Conservation (phyloP, 2,888 invertebrate genomes). For the Thumatha senex region DNA sequence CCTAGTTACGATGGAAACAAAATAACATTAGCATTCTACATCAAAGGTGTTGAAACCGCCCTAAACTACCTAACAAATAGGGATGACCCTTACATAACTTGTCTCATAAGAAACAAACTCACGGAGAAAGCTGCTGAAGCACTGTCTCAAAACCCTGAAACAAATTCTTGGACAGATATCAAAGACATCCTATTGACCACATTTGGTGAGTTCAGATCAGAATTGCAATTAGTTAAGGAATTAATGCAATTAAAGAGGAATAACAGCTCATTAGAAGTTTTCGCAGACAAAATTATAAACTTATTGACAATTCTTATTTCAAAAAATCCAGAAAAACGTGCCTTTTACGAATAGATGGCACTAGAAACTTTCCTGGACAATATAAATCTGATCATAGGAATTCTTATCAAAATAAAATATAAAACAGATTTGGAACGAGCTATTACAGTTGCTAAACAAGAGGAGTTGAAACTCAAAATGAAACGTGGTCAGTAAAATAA, state of each 20-base stretch:
- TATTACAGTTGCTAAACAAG: conserved; percentile 27
- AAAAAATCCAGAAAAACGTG: conserved; percentile 5
- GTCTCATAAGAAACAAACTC: conserved; percentile 33
- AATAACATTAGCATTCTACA: conserved; percentile 28
- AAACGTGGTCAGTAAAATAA: neutral
- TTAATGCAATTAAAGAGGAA: conserved; percentile 14
- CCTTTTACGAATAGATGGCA: conserved; percentile 29
- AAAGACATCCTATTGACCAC: conserved; percentile 17
- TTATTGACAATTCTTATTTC: neutral
- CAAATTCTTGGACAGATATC: conserved; percentile 14
- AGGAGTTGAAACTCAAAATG: conserved; percentile 18
- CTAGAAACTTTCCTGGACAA: conserved; percentile 24
- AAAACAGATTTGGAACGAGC: conserved; percentile 24
- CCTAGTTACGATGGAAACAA: conserved; percentile 36
- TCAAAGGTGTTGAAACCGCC: conserved; percentile 30
- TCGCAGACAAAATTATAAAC: conserved; percentile 19
- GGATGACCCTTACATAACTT: conserved; percentile 16
- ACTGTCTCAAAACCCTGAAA: neutral
- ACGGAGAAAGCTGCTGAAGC: conserved; percentile 17
- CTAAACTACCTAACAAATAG: conserved; percentile 16
- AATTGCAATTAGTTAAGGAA: conserved; percentile 24
- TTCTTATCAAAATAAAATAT: conserved; percentile 19
- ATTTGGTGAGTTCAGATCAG: conserved; percentile 26
- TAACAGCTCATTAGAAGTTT: conserved; percentile 5
- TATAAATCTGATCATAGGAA: conserved; percentile 26